Percentiles rank a stretch among this genome's conserved stretches.
Evolutionary conservation across 2,888 invertebrate species (phyloP).

Genomic region (Napeogenes inachia): DNA sequence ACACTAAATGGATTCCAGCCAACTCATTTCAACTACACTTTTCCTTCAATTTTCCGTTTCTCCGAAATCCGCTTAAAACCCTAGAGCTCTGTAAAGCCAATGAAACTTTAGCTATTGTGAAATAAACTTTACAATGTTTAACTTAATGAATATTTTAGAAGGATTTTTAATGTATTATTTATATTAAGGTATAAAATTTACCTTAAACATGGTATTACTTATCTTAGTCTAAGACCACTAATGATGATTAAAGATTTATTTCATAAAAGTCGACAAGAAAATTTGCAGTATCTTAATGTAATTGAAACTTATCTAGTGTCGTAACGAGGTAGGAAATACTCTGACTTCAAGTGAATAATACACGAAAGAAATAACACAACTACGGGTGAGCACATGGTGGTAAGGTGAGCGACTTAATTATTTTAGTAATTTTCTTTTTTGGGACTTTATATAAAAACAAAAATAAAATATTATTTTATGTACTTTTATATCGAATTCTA

Average conservation of each 20-base stretch:
- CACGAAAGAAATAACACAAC: conserved; percentile 44
- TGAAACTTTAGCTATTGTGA: conserved; percentile 13
- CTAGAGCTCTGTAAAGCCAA: conserved; percentile 20
- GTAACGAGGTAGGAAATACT: conserved; percentile 31
- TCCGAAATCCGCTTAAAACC: conserved; percentile 29
- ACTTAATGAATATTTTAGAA: conserved; percentile 5
- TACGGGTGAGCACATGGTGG: conserved; percentile 17
- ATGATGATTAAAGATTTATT: neutral
- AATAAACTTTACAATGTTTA: conserved; percentile 4
- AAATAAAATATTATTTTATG: too few relatives aligned
- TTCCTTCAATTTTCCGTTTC: conserved; percentile 34
- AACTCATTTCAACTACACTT: conserved; percentile 36
- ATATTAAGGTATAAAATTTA: neutral
- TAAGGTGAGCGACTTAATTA: conserved; percentile 23
- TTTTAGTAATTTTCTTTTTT: too few relatives aligned
- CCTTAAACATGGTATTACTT: too few relatives aligned
- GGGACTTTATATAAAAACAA: too few relatives aligned
- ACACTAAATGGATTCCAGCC: conserved; percentile 33
- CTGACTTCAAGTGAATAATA: conserved; percentile 53
- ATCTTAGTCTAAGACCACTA: neutral
- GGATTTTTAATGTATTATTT: neutral
- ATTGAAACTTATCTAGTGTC: conserved; percentile 32
- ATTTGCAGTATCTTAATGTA: conserved; percentile 21
- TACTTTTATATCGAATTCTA: too few relatives aligned
- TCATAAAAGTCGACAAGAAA: neutral